Base-by-base conservation (phyloP, 2,888 invertebrate genomes). In the Tenthredo distinguenda region DNA sequence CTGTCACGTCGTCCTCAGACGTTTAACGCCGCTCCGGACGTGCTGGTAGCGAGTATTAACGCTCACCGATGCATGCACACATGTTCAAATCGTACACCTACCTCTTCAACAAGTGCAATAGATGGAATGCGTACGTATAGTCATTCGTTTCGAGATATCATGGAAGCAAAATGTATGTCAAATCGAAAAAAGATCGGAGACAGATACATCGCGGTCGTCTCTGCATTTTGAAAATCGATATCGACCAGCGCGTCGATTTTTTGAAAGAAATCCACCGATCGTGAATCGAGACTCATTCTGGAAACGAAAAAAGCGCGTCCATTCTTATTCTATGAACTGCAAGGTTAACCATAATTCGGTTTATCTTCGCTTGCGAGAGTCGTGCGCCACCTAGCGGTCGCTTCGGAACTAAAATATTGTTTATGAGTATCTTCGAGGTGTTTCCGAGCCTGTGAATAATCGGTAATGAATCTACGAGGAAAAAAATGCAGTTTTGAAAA, bases 1-100 rank as follows among this genome's bases (percentile, higher is more conserved):
- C 83, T 83, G 83, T 83, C 68, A 83, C 83, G 83, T 83, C 47
- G 31, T 83, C 68, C 81, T 40, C 58, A 62, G 81, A 81, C 58
- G 81, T 81, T 81, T 81, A 62, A 81, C 81, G 81, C 81, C 58
- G 81, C 40, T 81, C 55, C 47, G 50, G 15, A 77, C 55, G 18
- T 50, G 55, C 18, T 77, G 40, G 43, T 43, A 43, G 43, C 34
- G 31, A 31, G 50, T 55, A 55, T 40, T 6, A 47, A 77, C 34
- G 55, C 21, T 74, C 71, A 72, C 40, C n/a, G 10, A 12, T 43
- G 26, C 21, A 4, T 62, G 21, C 21, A 58, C 21, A 74, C 72
- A 74, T 43, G 21, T 40, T 43, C 26, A 43, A 43, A n/a, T 55
- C 18, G n/a, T 55, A 55, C n/a, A 55, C 12, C 40, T 10, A 26